Base-by-base conservation (phyloP, 2,797 vertebrate species). In the Antennarius maculatus region DNA sequence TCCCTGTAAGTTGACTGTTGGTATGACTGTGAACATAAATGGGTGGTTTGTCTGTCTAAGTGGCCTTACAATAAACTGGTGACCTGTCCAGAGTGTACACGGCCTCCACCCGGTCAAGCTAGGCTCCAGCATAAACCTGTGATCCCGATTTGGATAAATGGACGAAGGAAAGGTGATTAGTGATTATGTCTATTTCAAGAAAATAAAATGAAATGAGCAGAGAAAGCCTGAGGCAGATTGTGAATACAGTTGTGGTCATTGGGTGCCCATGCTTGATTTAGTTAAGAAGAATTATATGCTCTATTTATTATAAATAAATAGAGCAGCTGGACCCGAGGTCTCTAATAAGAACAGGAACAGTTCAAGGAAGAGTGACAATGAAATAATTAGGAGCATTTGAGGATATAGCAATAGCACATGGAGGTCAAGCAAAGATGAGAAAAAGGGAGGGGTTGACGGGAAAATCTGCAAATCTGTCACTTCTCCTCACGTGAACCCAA, bases 281-380 rank as follows among this genome's bases (percentile, higher is more conserved):
- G 79, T 80, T 75, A 82, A 31, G 48, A 54, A 9, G 11, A 16
- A n/a, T n/a, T n/a, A n/a, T n/a, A n/a, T n/a, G n/a, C n/a, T n/a
- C n/a, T n/a, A n/a, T n/a, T n/a, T n/a, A n/a, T n/a, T n/a, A n/a
- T n/a, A n/a, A 75, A 18, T 1, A 62, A 11, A 71, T 16, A 65
- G 41, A 63, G 66, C 14, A 18, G 13, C 57, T 31, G 29, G 47
- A 84, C 66, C 59, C 42, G 69, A 81, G 65, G 57, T 34, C 43
- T 66, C 76, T 77, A 55, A 65, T 72, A 70, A 61, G 61, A 69
- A 34, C 16, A 51, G 0, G 1, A 37, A 56, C 59, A 54, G 18
- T 37, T 15, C 37, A 37, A 59, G 66, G 59, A 66, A 41, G 42
- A 54, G 34, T 45, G 69, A 23, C 23, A 23, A 79, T 72, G 70